Percentiles rank a stretch among this genome's conserved stretches.
Conservation (phyloP, 2,113 vertebrate species). For the Beaufortia kweichowensis region DNA sequence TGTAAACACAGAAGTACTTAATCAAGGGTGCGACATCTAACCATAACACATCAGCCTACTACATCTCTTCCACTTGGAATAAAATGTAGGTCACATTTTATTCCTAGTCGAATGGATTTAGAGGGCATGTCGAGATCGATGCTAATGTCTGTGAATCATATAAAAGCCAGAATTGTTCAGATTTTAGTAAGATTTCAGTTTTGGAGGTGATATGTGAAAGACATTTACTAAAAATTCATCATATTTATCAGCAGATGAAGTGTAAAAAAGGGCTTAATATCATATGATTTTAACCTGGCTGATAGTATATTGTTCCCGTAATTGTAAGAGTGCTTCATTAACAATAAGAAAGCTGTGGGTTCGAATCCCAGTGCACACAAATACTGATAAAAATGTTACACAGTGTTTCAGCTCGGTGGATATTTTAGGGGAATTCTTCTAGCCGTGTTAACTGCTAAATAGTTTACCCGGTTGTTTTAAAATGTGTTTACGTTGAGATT, state of each 20-base stretch:
- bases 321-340: too few species aligned
- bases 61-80: too few species aligned
- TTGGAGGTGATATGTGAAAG: too few species aligned
- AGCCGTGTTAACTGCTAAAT: not conserved
- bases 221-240: too few species aligned
- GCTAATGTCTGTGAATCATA: not conserved
- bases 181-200: too few species aligned
- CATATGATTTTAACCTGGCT: too few species aligned
- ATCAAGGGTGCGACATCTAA: not conserved
- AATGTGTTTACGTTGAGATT: slow-evolving; percentile 38
- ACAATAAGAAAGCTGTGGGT: too few species aligned
- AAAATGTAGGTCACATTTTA: not conserved
- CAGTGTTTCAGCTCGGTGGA: not conserved
- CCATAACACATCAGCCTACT: not conserved
- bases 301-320: too few species aligned
- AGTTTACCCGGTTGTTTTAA: slow-evolving; percentile 24
- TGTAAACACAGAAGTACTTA: slow-evolving; percentile 5
- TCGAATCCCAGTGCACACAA: too few species aligned
- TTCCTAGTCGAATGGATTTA: not conserved
- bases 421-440: slow-evolving; percentile 22
- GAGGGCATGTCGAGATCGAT: not conserved
- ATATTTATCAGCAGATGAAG: not conserved
- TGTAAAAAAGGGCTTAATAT: not conserved
- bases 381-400: too few species aligned
- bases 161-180: not conserved